phyloP scores from a whole-genome alignment of 2,888 invertebrate genomes.

The Lycaena phlaeas region DNA sequence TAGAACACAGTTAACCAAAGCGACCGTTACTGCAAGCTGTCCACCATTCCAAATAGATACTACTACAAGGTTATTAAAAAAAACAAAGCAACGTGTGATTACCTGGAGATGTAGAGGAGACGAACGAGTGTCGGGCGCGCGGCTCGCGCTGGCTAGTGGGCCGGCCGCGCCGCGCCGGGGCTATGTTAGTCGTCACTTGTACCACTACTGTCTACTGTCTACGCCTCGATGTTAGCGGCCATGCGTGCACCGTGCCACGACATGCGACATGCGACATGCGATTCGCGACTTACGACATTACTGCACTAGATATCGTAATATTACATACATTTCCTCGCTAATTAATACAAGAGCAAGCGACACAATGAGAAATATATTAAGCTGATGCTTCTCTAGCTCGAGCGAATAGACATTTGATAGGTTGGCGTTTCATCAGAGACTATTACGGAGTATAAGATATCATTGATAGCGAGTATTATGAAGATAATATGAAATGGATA shows the following conservation, averaged over 20 bases:
- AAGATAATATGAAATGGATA: neutral
- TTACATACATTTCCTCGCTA: too few relatives aligned
- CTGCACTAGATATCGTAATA: too few relatives aligned
- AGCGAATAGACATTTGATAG: neutral
- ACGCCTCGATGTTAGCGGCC: neutral
- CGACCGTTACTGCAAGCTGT: too few relatives aligned
- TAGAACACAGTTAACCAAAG: too few relatives aligned
- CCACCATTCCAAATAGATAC: too few relatives aligned
- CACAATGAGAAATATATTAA: neutral
- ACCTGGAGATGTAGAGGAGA: neutral
- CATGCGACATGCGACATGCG: slow-evolving; percentile 20
- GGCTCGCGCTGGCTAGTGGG: slow-evolving; percentile 2
- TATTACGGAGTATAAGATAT: too few relatives aligned
- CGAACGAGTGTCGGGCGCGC: too few relatives aligned
- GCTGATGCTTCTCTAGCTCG: neutral
- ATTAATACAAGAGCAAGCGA: neutral
- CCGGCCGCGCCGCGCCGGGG: slow-evolving; percentile 10
- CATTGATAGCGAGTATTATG: neutral
- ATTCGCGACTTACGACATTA: neutral
- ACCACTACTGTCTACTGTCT: slow-evolving; percentile 29
- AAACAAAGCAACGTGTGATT: neutral
- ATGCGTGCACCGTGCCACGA: slow-evolving; percentile 13
- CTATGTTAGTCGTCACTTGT: slow-evolving; percentile 41
- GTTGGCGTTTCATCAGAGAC: neutral
- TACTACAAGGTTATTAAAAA: too few relatives aligned